Evolutionary conservation across 2,888 invertebrate genomes (phyloP).

Genomic region (Corythucha ciliata): DNA sequence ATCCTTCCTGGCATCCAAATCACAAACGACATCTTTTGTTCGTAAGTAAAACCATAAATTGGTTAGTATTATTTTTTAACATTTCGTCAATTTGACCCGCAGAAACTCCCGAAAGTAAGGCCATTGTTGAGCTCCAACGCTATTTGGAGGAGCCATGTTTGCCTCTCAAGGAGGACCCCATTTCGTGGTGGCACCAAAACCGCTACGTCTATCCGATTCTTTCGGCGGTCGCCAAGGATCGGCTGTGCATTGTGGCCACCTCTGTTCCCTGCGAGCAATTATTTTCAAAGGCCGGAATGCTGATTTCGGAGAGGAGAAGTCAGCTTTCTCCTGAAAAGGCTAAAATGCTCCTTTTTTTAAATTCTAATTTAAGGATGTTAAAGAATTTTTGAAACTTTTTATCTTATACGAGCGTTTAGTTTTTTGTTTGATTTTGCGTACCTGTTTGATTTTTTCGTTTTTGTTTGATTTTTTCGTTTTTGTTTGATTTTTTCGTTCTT

Average conservation of each 20-base stretch:
- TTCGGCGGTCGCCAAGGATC: background rate
- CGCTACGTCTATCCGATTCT: slow-evolving; percentile 12
- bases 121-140: slow-evolving; percentile 15
- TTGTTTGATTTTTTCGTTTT: too few relatives aligned
- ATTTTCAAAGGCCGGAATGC: slow-evolving; percentile 22
- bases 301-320: slow-evolving; percentile 16
- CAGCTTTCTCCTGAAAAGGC: slow-evolving; percentile 15
- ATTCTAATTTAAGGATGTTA: slow-evolving; percentile 14
- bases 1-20: too few relatives aligned
- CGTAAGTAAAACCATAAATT: too few relatives aligned
- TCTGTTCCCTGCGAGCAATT: slow-evolving; percentile 23
- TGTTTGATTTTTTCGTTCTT: too few relatives aligned
- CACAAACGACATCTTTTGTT: too few relatives aligned
- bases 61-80: too few relatives aligned
- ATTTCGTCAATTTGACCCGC: too few relatives aligned
- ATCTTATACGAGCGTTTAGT: too few relatives aligned
- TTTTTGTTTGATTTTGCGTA: too few relatives aligned
- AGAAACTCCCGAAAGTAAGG: slow-evolving; percentile 14
- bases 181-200: slow-evolving; percentile 21
- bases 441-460: too few relatives aligned
- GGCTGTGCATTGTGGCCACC: slow-evolving; percentile 17
- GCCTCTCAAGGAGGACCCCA: slow-evolving; percentile 3
- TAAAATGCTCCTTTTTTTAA: slow-evolving; percentile 18
- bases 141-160: slow-evolving; percentile 16
- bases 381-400: too few relatives aligned